Base-by-base conservation (phyloP, 1,140 invertebrate genomes). In the Bombus waltoni region DNA sequence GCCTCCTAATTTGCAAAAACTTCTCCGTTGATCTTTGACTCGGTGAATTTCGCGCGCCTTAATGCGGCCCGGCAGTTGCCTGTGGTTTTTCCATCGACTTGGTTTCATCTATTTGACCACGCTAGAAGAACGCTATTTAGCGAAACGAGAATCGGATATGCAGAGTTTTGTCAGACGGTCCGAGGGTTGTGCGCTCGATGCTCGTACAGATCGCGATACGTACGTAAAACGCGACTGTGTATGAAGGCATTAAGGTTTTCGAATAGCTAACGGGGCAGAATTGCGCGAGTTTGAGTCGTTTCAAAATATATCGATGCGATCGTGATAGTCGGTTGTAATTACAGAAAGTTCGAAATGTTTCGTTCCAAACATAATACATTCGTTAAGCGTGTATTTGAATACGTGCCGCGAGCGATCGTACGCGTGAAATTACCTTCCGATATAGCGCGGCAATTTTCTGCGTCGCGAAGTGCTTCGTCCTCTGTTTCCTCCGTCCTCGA, bases 1-100 rank as follows among this genome's bases (percentile, higher is more conserved):
- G 35, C 44, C 32, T 42, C 9, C 66, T 81, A 71, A 86, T 75
- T 57, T 35, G 22, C 65, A 32, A 81, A 57, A 68, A 44, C 25
- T 68, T 3, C 70, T 68, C 38, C 44, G 18, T 25, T 35, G 35
- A 66, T 62, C 71, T 42, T 47, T 28, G 82, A 38, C 47, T 65
- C 42, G 38, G 1, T 15, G 68, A 81, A 72, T 81, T 28, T 47
- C 47, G 28, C 47, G 53, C n/a, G 25, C 22, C 65, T 53, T 38
- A 13, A 65, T 4, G 71, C 28, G 71, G 4, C 15, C 22, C 10
- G 9, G n/a, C 38, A 15, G 28, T 13, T 9, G 35, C 11, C 25
- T 38, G 47, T 32, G 47, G n/a, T 62, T 77, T 62, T 44, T 11
- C 4, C n/a, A 0, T 15, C 42, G 44, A 35, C 42, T 35, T 35